Evolutionary conservation across 1,140 invertebrate species (phyloP).

Genomic region (Diabrotica undecimpunctata): DNA sequence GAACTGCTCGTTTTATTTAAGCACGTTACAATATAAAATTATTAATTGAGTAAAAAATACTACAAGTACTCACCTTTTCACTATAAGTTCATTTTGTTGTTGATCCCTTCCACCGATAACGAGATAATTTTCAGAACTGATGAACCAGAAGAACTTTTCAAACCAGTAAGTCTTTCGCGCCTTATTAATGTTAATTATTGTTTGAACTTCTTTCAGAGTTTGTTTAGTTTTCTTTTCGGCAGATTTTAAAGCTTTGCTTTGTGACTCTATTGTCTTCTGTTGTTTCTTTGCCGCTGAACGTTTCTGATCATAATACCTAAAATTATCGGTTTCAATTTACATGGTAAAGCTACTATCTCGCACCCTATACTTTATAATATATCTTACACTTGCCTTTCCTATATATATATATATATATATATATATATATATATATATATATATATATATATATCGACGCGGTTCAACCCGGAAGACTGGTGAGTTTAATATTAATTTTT

Average conservation of each 20-base stretch:
- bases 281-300: slow-evolving; percentile 90
- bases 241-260: slow-evolving; percentile 91
- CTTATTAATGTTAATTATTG: slow-evolving; percentile 91
- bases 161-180: slow-evolving; percentile 94
- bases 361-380: too few relatives aligned
- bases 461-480: too few relatives aligned
- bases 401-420: too few relatives aligned
- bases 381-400: too few relatives aligned
- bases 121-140: slow-evolving; percentile 96
- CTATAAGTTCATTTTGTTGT: slow-evolving; percentile 96
- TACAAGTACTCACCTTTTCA: slow-evolving; percentile 63
- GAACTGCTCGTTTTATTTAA: too few relatives aligned
- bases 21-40: too few relatives aligned
- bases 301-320: slow-evolving; percentile 88
- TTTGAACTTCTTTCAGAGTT: slow-evolving; percentile 87
- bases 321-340: too few relatives aligned
- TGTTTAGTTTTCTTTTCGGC: slow-evolving; percentile 94
- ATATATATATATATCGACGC: too few relatives aligned
- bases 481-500: too few relatives aligned
- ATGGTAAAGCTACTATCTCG: too few relatives aligned
- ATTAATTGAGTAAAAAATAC: neutral
- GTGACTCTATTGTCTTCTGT: slow-evolving; percentile 93
- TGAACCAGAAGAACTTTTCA: slow-evolving; percentile 99
- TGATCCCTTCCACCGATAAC: slow-evolving; percentile 95
- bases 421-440: too few relatives aligned